Evolutionary conservation across 2,888 invertebrate species (phyloP).

Genomic region (Eristalis arbustorum): DNA sequence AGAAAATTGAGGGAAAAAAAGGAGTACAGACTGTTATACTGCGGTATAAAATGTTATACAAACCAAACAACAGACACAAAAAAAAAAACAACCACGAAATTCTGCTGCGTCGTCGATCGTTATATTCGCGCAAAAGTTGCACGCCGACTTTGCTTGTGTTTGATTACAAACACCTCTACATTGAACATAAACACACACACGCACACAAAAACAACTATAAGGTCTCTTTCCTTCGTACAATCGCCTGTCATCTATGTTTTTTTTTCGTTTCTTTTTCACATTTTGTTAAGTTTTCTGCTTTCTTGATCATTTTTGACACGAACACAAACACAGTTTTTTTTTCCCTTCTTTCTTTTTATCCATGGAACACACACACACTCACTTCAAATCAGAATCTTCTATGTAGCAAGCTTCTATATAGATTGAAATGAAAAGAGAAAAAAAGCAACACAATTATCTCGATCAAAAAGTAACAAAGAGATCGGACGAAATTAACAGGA

Average conservation of each 20-base stretch:
- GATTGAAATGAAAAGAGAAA: constrained; percentile 20
- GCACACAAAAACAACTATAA: neutral
- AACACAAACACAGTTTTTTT: constrained; percentile 57
- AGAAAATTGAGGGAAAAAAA: constrained; percentile 13
- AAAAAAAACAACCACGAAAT: constrained; percentile 26
- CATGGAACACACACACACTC: constrained; percentile 20
- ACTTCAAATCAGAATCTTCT: constrained; percentile 49
- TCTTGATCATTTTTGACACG: constrained; percentile 59
- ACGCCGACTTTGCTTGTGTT: constrained; percentile 42
- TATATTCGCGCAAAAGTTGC: constrained; percentile 61
- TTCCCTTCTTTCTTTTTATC: constrained; percentile 1
- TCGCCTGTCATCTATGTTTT: constrained; percentile 38
- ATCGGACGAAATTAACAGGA: constrained; percentile 61
- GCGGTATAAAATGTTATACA: constrained; percentile 48
- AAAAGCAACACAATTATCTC: constrained; percentile 50
- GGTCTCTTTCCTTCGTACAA: constrained; percentile 12
- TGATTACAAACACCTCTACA: constrained; percentile 6
- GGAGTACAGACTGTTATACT: constrained; percentile 55
- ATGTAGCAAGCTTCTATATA: constrained; percentile 24
- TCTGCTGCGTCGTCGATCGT: constrained; percentile 43
- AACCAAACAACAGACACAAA: constrained; percentile 53
- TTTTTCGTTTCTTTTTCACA: constrained; percentile 27
- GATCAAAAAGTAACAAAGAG: constrained; percentile 63
- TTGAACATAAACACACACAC: constrained; percentile 2
- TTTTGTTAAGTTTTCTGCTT: constrained; percentile 57